A percentile compares a stretch with the other conserved stretches of the same genome.
Evolutionary conservation across 2,797 vertebrate species (phyloP).

Genomic region (Hydrocynus forskahlii): DNA sequence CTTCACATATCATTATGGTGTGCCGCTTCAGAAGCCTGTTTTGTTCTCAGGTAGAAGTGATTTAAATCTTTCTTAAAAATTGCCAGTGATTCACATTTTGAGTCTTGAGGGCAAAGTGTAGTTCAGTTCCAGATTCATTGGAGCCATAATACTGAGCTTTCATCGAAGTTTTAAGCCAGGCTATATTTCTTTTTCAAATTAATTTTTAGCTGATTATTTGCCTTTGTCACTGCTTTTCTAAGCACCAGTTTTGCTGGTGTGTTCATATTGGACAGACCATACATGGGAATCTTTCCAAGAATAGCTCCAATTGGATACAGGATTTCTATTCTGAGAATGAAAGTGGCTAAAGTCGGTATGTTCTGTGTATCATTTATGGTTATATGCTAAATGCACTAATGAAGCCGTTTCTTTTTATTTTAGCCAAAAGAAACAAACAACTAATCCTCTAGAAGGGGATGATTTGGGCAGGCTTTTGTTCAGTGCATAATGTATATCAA

Average conservation of each 20-base stretch:
- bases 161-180: constrained; percentile 83
- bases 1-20: constrained; percentile 90
- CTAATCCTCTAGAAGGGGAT: too few relatives aligned
- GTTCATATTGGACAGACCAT: background rate
- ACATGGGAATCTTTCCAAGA: background rate
- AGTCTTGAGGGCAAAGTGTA: constrained; percentile 77
- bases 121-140: constrained; percentile 80
- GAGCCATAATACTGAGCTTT: constrained; percentile 75
- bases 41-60: constrained; percentile 80
- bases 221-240: constrained; percentile 62
- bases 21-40: constrained; percentile 78
- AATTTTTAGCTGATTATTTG: constrained; percentile 82
- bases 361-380: too few relatives aligned
- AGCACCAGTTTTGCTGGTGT: constrained; percentile 27
- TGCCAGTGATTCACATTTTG: constrained; percentile 81
- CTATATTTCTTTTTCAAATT: constrained; percentile 81
- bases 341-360: too few relatives aligned
- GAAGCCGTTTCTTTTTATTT: background rate
- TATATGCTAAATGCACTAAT: background rate
- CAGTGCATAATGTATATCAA: too few relatives aligned
- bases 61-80: constrained; percentile 89
- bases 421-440: background rate
- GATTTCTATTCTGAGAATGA: too few relatives aligned
- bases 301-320: background rate
- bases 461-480: too few relatives aligned